Evolutionary conservation across 1,140 invertebrate species (phyloP).

Genomic region (Cotesia glomerata): DNA sequence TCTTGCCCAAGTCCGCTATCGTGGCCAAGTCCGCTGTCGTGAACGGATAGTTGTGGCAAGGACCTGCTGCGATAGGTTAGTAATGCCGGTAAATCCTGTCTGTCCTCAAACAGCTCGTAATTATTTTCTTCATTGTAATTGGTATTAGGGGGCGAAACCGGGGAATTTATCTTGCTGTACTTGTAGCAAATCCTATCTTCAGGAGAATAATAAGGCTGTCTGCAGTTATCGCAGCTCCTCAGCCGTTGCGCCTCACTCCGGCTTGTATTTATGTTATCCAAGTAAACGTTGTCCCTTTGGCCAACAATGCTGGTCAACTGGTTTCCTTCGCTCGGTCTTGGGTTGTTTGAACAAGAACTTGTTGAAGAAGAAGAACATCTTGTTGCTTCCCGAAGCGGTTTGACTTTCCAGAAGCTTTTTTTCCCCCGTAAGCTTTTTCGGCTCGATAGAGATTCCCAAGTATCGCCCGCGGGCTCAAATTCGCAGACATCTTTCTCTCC

Average conservation of each 20-base stretch:
- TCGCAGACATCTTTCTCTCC: too few species aligned
- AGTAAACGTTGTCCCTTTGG: conserved; percentile 6
- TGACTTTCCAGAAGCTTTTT: too few species aligned
- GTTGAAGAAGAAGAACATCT: too few species aligned
- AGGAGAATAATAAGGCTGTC: conserved; percentile 14
- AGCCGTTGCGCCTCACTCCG: background rate
- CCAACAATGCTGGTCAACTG: conserved; percentile 6
- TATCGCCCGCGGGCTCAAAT: too few species aligned
- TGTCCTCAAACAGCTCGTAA: background rate
- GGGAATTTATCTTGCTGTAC: background rate
- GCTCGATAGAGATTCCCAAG: too few species aligned
- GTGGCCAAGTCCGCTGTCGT: conserved; percentile 52
- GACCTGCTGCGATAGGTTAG: conserved; percentile 49
- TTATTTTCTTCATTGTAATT: background rate
- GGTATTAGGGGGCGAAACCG: background rate
- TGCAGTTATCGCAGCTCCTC: conserved; percentile 32
- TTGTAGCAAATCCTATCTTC: background rate
- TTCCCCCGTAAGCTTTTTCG: too few species aligned
- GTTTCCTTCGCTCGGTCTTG: background rate
- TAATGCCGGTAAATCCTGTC: conserved; percentile 31
- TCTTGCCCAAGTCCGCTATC: conserved; percentile 55
- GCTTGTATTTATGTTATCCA: too few species aligned
- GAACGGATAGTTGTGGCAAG: conserved; percentile 49
- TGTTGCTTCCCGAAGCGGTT: too few species aligned
- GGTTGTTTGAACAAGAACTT: background rate